Percentiles rank a stretch among this genome's conserved stretches.
These are phyloP conservation scores for Dinomys branickii DNA, from an alignment of 2,113 vertebrate species.

Conservation along the genomic window DNA sequence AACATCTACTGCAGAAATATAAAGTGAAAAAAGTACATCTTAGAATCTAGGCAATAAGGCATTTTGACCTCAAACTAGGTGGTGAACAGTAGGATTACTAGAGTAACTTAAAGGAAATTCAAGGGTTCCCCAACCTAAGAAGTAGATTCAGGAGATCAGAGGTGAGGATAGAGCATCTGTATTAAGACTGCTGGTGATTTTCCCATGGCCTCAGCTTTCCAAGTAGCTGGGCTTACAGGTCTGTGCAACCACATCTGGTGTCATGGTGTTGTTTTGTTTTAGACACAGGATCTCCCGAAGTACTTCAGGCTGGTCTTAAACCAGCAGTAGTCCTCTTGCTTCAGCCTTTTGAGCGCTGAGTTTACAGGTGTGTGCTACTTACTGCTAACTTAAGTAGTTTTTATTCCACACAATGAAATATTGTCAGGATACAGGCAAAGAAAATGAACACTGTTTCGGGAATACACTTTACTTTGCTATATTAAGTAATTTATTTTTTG, in stretches of 20 bases:
- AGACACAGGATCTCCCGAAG: neutral
- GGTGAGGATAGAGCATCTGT: neutral
- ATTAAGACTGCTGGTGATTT: neutral
- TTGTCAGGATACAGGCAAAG: neutral
- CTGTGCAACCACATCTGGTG: neutral
- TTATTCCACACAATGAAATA: neutral
- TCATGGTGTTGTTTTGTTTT: neutral
- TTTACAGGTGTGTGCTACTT: neutral
- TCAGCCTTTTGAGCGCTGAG: neutral
- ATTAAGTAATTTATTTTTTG: neutral
- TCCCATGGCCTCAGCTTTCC: neutral
- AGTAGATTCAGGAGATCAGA: neutral
- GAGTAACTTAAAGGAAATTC: neutral
- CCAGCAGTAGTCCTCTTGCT: neutral
- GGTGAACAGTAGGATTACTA: neutral
- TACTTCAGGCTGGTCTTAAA: neutral
- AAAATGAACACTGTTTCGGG: neutral
- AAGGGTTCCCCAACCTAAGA: neutral
- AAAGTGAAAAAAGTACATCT: neutral
- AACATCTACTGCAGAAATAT: neutral
- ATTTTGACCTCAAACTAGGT: slow-evolving; percentile 2
- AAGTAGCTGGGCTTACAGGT: neutral
- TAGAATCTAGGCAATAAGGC: neutral
- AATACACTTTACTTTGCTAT: neutral
- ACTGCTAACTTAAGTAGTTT: slow-evolving; percentile 14